Percentiles rank a stretch among this genome's conserved stretches.
Conservation (phyloP, 2,797 vertebrate species). For the Taeniopygia guttata region DNA sequence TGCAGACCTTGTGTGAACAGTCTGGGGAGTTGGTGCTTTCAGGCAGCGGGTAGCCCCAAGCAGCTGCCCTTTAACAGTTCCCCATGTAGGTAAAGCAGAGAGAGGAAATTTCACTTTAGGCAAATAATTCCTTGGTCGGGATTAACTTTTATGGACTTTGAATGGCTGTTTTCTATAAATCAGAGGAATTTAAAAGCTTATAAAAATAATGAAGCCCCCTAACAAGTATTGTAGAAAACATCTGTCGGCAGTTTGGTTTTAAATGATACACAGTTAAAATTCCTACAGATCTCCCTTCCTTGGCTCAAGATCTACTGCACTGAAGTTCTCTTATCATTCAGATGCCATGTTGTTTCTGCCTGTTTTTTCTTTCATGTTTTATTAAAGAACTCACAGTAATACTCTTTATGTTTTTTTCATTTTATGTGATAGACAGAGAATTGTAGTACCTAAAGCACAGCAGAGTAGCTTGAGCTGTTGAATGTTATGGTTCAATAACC, state of each 20-base stretch:
- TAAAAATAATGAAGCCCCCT: constrained; percentile 57
- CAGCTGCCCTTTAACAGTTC: background rate
- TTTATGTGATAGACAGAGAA: background rate
- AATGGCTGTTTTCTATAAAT: constrained; percentile 49
- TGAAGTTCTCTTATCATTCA: background rate
- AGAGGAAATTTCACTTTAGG: constrained; percentile 27
- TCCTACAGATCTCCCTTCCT: background rate
- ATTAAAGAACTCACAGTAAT: background rate
- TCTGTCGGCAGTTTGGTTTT: constrained; percentile 26
- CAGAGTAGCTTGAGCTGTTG: background rate
- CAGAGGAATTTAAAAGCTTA: constrained; percentile 60
- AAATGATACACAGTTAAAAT: constrained; percentile 26
- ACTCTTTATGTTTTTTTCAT: background rate
- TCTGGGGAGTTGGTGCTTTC: background rate
- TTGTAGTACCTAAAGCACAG: background rate
- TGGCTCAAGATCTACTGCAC: background rate
- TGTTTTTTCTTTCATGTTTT: background rate
- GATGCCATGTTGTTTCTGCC: background rate
- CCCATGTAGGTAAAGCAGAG: background rate
- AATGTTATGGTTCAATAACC: background rate
- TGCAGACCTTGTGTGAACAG: background rate
- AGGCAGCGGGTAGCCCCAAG: background rate
- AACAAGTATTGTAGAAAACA: constrained; percentile 48
- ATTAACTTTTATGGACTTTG: constrained; percentile 60
- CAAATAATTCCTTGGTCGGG: background rate